Base-by-base conservation (phyloP, 1,140 invertebrate species). In the Trachymyrmex septentrionalis region DNA sequence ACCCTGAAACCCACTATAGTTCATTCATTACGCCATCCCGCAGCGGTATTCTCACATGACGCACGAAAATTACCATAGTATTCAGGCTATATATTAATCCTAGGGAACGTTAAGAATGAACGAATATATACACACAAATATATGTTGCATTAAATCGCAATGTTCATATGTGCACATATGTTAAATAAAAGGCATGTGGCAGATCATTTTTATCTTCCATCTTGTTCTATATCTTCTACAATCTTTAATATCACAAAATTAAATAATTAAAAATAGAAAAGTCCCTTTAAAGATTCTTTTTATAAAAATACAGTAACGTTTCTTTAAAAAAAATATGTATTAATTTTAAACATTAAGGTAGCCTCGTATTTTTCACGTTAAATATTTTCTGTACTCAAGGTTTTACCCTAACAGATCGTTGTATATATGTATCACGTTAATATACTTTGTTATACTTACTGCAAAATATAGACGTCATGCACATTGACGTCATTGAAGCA, bases 1-100 rank as follows among this genome's bases (percentile, higher is more conserved):
- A 89, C 87, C 87, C 87, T 89, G 87, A 89, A 89, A 88, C 57
- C 66, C 48, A 67, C 53, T 81, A 55, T 75, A 82, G 34, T 75
- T 86, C 64, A 53, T 24, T 76, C 61, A 76, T 76, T 76, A 61
- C 73, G 73, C 73, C 73, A 76, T 76, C 55, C 21, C 34, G 21
- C 34, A 19, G 30, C 53, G 34, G 34, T 30, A 76, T 61, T 61
- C 16, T 55, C 34, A 61, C 73, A 57, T 76, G 30, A 38, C 73
- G 73, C 21, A 76, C 55, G 55, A 61, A n/a, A n/a, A 59, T 61
- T 61, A 75, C 30, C 55, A 34, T 61, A 61, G 34, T 12, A 76
- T 61, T 76, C 73, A 24, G 55, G 5, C 34, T 21, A 61, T 76
- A 44, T 44, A 76, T 61, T 61, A 76, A 21, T 24, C 12, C 30